Evolutionary conservation across 2,888 invertebrate genomes (phyloP), one percentile per base, ranked within the genome.

Genomic region (Pseudanteris insignis): DNA sequence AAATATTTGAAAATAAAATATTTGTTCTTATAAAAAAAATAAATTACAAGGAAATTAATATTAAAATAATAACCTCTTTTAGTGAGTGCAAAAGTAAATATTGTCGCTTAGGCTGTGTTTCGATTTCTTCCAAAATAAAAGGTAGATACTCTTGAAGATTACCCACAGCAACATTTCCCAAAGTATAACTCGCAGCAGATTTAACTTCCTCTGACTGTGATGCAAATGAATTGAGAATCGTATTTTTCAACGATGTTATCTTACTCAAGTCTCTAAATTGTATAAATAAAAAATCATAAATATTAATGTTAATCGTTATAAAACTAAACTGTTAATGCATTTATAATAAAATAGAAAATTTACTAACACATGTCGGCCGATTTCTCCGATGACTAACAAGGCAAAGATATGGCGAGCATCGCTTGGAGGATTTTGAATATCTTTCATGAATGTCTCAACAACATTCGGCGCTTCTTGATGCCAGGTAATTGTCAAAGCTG

Each of bases 131-230:
- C 29, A 99, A 83, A 63, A 99, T 93, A 75, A 96, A 94, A 0
- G 98, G 97, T 72, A 99, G 84, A 83, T 94, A 98, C 72, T 91
- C 89, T 7, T 89, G 89, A 66, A 99, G 83, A 81, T 97, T 98
- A 33, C 99, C 99, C 50, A 97, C 94, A 3, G 95, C 94, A 13
- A 99, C 90, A 46, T 95, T 95, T 10, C 98, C 97, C 34, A 99
- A 84, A 0, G 98, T 94, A 81, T 97, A 96, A 66, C 97, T 96
- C 8, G 98, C 98, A 0, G 97, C 97, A 0, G 94, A 93, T 81
- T 98, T 98, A 1, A 99, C 92, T 81, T 99, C 97, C 81, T 99
- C 98, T 0, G 94, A 95, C 7, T 89, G 87, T 2, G 93, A 92
- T 0, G 90, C 87, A 81, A 99, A 98, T 10, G 96, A 94, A 64